These are phyloP conservation scores for Saccopteryx bilineata DNA, from an alignment of 2,113 vertebrate species.

Conservation along the genomic window DNA sequence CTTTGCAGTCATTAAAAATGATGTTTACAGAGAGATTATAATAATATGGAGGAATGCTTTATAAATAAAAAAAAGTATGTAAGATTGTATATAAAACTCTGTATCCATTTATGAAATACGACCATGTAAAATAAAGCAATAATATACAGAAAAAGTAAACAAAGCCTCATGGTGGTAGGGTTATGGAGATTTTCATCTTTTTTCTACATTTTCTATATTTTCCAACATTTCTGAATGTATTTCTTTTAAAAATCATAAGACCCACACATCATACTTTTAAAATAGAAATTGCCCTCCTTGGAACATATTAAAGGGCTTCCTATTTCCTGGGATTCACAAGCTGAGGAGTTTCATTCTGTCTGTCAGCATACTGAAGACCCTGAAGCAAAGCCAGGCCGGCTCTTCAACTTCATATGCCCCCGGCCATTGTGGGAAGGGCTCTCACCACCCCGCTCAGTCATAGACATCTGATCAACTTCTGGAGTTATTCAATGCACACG, in stretches of 20 bases:
- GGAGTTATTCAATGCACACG: background rate
- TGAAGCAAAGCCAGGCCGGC: background rate
- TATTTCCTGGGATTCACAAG: background rate
- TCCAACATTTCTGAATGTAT: conserved; percentile 53
- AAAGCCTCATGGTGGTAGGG: background rate
- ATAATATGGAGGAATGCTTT: conserved; percentile 65
- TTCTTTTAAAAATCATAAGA: background rate
- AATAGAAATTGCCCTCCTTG: conserved; percentile 3
- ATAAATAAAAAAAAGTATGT: conserved; percentile 69
- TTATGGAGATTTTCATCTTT: conserved; percentile 35
- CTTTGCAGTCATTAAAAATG: conserved; percentile 70
- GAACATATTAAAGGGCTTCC: background rate
- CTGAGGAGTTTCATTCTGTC: background rate
- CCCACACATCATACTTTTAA: background rate
- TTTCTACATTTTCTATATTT: conserved; percentile 36
- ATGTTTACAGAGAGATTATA: conserved; percentile 75
- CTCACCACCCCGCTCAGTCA: background rate
- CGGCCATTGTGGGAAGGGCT: background rate
- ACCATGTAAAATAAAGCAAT: conserved; percentile 52
- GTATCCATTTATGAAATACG: conserved; percentile 66
- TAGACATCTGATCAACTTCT: background rate
- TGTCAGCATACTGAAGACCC: background rate
- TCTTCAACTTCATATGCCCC: background rate
- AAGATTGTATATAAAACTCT: conserved; percentile 66
- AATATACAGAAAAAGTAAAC: conserved; percentile 67